Evolutionary conservation across 2,113 vertebrate species (phyloP).

Genomic region (Protobothrops mucrosquamatus): DNA sequence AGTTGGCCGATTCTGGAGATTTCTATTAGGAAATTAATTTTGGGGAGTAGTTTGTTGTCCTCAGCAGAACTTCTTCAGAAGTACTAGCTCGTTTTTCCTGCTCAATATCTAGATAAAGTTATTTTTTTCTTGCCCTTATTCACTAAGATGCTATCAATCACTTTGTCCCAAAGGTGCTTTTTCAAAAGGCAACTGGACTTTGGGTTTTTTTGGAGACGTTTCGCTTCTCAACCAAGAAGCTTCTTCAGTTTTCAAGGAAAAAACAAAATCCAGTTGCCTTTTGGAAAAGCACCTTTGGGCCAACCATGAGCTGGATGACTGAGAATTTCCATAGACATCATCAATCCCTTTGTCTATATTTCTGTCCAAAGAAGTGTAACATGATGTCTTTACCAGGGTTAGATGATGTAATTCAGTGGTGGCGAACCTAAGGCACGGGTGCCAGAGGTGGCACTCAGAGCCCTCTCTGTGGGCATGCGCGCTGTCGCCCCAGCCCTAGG

Average conservation of each 20-base stretch:
- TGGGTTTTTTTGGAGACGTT: not conserved
- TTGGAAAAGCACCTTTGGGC: not conserved
- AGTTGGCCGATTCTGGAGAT: not conserved
- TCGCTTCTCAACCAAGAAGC: not conserved
- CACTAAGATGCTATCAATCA: not conserved
- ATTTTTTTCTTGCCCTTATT: not conserved
- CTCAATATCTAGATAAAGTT: not conserved
- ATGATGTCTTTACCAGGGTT: not conserved
- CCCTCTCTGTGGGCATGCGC: too few species aligned
- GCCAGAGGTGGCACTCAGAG: too few species aligned
- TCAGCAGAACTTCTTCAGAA: not conserved
- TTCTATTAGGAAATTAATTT: not conserved
- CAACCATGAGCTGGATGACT: not conserved
- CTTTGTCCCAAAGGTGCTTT: not conserved
- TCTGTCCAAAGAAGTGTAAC: not conserved
- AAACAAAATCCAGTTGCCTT: not conserved
- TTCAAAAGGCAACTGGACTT: not conserved
- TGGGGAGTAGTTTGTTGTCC: not conserved
- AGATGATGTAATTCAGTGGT: not conserved
- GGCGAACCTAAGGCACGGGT: too few species aligned
- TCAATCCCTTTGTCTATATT: not conserved
- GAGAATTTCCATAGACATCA: not conserved
- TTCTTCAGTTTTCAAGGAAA: not conserved
- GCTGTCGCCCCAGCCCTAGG: too few species aligned
- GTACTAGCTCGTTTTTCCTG: not conserved